phyloP scores from a whole-genome alignment of 2,888 invertebrate genomes.

The Pseudococcus viburni region DNA sequence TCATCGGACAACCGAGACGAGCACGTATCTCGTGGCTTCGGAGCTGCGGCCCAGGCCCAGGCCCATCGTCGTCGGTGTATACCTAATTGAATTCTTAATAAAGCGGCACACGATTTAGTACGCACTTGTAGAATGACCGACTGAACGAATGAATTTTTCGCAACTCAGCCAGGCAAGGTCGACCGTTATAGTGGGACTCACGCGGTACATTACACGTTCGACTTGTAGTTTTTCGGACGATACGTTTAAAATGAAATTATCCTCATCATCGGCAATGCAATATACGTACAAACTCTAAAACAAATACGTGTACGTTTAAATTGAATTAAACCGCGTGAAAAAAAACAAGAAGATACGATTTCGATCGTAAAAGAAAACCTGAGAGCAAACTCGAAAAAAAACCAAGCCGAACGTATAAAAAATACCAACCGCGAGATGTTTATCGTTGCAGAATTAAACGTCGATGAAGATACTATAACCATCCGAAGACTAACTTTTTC shows the following conservation, averaged over 20 bases:
- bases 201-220: neutral
- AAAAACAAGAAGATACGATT: neutral
- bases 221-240: neutral
- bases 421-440: neutral
- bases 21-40: constrained; percentile 6
- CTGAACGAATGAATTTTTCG: constrained; percentile 16
- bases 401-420: neutral
- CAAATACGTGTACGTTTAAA: no score
- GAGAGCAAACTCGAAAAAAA: neutral
- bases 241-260: neutral
- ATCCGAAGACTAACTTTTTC: neutral
- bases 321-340: neutral
- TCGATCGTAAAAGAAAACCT: constrained; percentile 2
- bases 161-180: neutral
- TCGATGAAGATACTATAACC: neutral
- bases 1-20: neutral
- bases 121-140: constrained; percentile 5
- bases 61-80: neutral
- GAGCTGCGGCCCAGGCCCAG: neutral
- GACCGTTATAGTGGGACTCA: neutral
- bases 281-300: neutral
- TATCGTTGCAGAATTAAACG: constrained; percentile 15
- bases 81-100: constrained; percentile 22
- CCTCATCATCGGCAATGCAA: neutral
- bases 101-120: constrained; percentile 5